phyloP scores from a whole-genome alignment of 1,140 invertebrate genomes.

The Cydia fagiglandana region DNA sequence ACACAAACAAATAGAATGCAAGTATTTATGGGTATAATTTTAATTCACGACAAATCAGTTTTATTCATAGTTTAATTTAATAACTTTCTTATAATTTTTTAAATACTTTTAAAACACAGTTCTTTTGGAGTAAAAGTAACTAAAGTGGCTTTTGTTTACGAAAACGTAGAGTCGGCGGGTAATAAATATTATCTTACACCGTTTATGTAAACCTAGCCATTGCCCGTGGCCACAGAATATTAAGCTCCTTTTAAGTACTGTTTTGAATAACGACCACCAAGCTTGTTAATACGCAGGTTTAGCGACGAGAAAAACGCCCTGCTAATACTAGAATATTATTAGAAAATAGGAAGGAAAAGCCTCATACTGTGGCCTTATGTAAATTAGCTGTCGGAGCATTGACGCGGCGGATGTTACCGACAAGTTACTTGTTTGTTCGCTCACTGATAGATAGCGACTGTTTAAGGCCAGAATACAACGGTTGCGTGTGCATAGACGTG shows the following conservation, averaged over 20 bases:
- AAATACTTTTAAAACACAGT: background rate
- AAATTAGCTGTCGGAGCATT: slow-evolving; percentile 42
- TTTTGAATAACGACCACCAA: slow-evolving; percentile 24
- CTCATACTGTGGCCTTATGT: slow-evolving; percentile 43
- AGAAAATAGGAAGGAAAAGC: slow-evolving; percentile 63
- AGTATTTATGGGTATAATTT: too few relatives aligned
- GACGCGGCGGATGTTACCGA: slow-evolving; percentile 16
- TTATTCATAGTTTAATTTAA: too few relatives aligned
- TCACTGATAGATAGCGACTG: background rate
- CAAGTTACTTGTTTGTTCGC: slow-evolving; percentile 5
- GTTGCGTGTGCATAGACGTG: too few relatives aligned
- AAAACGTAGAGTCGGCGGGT: background rate
- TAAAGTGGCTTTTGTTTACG: background rate
- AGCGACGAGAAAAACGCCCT: slow-evolving; percentile 33
- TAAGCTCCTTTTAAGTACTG: slow-evolving; percentile 3
- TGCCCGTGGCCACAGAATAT: slow-evolving; percentile 15
- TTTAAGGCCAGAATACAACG: background rate
- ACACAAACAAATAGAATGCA: too few relatives aligned
- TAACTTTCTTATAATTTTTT: too few relatives aligned
- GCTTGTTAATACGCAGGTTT: slow-evolving; percentile 15
- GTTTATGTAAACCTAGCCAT: background rate
- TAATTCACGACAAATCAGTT: too few relatives aligned
- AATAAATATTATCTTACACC: slow-evolving; percentile 24
- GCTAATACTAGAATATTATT: slow-evolving; percentile 44
- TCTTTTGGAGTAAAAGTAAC: background rate